Base-by-base conservation (phyloP, 2,113 vertebrate genomes). In the Hyperoodon ampullatus region DNA sequence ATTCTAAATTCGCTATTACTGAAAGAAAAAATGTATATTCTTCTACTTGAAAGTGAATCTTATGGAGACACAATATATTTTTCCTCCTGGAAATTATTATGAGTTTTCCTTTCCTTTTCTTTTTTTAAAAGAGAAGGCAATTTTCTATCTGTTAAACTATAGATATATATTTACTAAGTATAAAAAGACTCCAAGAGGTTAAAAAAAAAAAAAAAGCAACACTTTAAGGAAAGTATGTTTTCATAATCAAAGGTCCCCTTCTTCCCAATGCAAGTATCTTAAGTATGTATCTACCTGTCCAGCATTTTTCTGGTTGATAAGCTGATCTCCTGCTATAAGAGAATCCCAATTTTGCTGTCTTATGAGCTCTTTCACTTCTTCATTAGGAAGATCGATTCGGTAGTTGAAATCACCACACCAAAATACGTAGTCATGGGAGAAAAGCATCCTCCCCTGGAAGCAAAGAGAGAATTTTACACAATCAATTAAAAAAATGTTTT, bases 321-420 rank as follows among this genome's bases (percentile, higher is more conserved):
- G 98, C 90, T 99, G 99, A 98, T 99, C 99, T 90, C 99, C 99
- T 39, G 99, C 98, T 44, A 99, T 99, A 97, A 99, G 99, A 30
- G 99, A 98, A 53, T 99, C 99, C 99, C 99, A 99, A 97, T 99
- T 99, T 98, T 99, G 99, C 84, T 99, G 99, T 89, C 98, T 98
- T 98, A 99, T 99, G 18, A 99, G 98, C 0, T 99, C 99, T 95
- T 99, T 99, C 26, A 99, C 99, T 97, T 99, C 99, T 92, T 99
- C 99, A 53, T 99, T 99, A 86, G 99, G 99, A 91, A 99, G 97
- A 98, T 98, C 99, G 82, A 99, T 99, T 26, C 99, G 99, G 98
- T 99, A 99, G 98, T 99, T 99, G 95, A 99, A 99, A 98, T 99
- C 99, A n/a, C 99, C 99, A 88, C 99, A 99, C 99, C 99, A 99